Base-by-base conservation (phyloP, 2,113 vertebrate genomes). In the Dascyllus trimaculatus region DNA sequence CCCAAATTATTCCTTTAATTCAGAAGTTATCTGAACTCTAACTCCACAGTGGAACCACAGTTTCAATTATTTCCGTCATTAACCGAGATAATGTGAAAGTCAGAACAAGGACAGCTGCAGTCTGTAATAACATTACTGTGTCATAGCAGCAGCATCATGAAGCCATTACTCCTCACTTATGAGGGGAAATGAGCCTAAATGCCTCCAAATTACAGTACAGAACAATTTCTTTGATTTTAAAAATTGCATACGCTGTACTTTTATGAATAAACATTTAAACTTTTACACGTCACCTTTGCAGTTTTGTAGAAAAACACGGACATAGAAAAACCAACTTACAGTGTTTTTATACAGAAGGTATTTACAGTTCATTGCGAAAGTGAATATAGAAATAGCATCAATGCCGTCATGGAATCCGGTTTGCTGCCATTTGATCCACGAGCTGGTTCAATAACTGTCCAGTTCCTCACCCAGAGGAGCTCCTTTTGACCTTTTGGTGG, bases 251-350 rank as follows among this genome's bases (percentile, higher is more conserved):
- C 22, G 46, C 38, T 80, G 63, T 72, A 46, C 58, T 78, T 88
- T 84, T 79, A 80, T 82, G 61, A 84, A 84, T 79, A 86, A 84
- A 84, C 32, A 59, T 61, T 66, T 57, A 4, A 64, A 71, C 26
- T 81, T 56, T 69, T 70, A 71, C 45, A 75, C 7, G n/a, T 56
- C 40, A 57, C 38, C 22, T 64, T 75, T 60, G 56, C 38, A 70
- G 19, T 77, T 75, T 78, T 6, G 43, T 64, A 75, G 14, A 76
- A 80, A 75, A 81, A 70, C 14, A 79, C 26, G 40, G 10, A 72
- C 52, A 85, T 7, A 62, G 6, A 53, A 53, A 54, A 64, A 71
- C 65, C 10, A 58, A 59, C 40, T 22, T 19, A 29, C 54, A 64
- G 14, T 63, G 35, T 58, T 10, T 54, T 21, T 10, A 58, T 14